Evolutionary conservation across 2,113 vertebrate genomes (phyloP).

Genomic region (Nestor notabilis): DNA sequence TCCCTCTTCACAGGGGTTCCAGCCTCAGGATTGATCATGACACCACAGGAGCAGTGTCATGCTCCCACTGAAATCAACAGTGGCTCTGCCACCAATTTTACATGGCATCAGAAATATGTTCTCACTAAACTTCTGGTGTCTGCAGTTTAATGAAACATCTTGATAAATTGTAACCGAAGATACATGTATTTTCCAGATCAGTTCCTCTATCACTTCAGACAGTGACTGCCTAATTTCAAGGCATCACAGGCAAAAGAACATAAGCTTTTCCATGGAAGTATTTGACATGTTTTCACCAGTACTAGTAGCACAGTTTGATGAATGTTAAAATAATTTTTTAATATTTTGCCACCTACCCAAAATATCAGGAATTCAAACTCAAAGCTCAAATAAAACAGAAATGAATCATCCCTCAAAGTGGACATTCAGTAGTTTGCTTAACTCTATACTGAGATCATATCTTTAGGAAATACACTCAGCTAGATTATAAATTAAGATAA

Average conservation of each 20-base stretch:
- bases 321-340: background rate
- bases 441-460: background rate
- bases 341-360: background rate
- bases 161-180: background rate
- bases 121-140: background rate
- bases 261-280: background rate
- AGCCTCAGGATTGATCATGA: background rate
- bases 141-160: background rate
- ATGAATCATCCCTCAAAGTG: background rate
- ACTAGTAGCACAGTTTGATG: background rate
- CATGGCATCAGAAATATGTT: background rate
- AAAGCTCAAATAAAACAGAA: background rate
- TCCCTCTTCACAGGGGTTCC: background rate
- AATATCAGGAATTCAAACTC: background rate
- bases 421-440: background rate
- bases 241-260: background rate
- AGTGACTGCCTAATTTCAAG: background rate
- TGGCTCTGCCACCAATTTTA: background rate
- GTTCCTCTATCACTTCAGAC: background rate
- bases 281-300: background rate
- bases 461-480: background rate
- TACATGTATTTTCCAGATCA: background rate
- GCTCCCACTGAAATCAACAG: background rate
- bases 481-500: background rate
- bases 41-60: rapidly evolving